These are phyloP conservation scores for Agonum fuliginosum DNA, from an alignment of 2,888 invertebrate genomes.

Conservation along the genomic window DNA sequence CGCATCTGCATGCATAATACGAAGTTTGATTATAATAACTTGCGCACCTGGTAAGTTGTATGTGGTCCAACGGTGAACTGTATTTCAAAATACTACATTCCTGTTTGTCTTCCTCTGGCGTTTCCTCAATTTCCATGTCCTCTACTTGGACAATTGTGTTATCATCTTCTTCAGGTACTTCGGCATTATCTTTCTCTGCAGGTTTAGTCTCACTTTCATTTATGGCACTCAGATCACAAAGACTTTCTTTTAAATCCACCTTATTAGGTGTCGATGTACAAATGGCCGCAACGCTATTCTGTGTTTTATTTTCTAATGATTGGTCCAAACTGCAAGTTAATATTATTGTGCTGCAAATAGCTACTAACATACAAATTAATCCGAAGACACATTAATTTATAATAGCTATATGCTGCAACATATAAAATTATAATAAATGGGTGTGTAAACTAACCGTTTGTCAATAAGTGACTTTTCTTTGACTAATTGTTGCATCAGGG, in stretches of 20 bases:
- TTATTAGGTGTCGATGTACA: conserved; percentile 58
- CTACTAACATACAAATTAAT: not conserved
- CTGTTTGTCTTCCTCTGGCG: conserved; percentile 60
- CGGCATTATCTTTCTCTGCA: conserved; percentile 8
- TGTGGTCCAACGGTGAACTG: conserved; percentile 68
- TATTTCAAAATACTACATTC: conserved; percentile 66
- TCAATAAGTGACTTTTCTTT: conserved; percentile 68
- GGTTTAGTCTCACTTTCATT: conserved; percentile 7
- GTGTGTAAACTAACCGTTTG: conserved; percentile 67
- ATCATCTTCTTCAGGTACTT: conserved; percentile 27
- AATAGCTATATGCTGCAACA: not conserved
- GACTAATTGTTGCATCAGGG: conserved; percentile 67
- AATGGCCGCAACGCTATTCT: conserved; percentile 33
- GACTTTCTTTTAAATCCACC: conserved; percentile 11
- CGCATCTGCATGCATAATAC: too few relatives aligned
- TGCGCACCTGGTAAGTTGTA: conserved; percentile 47
- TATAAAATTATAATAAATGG: not conserved
- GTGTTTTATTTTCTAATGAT: conserved; percentile 25
- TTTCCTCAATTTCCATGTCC: conserved; percentile 51
- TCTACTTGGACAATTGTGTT: conserved; percentile 7
- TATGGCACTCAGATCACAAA: conserved; percentile 45
- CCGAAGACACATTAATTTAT: not conserved
- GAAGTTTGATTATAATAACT: too few relatives aligned
- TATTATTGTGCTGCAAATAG: conserved; percentile 51
- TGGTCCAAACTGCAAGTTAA: conserved; percentile 54